Percentiles rank a stretch among this genome's conserved stretches.
Evolutionary conservation across 2,113 vertebrate genomes (phyloP).

Genomic region (Procavia capensis): DNA sequence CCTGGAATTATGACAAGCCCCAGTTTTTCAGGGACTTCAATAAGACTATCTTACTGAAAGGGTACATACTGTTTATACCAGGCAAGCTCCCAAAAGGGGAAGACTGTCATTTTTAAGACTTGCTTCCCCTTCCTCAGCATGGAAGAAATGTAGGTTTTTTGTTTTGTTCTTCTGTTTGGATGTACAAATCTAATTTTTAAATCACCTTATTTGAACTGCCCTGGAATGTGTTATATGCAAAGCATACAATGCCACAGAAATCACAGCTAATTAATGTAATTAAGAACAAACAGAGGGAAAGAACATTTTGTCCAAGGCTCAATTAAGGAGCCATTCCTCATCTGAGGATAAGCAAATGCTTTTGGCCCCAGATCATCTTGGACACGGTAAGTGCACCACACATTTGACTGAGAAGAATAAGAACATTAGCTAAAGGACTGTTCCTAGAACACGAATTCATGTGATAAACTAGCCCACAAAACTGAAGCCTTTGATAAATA

Average conservation of each 20-base stretch:
- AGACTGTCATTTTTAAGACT: conserved; percentile 37
- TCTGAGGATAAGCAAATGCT: conserved; percentile 65
- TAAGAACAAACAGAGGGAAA: conserved; percentile 63
- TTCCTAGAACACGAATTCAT: conserved; percentile 66
- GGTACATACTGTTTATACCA: conserved; percentile 22
- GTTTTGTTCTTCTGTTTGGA: conserved; percentile 18
- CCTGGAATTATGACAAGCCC: background rate
- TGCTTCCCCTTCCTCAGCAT: conserved; percentile 39
- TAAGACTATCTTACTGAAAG: background rate
- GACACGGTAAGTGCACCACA: conserved; percentile 55
- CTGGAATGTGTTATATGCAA: conserved; percentile 57
- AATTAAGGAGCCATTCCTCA: conserved; percentile 67
- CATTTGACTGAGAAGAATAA: conserved; percentile 73
- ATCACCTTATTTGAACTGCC: conserved; percentile 65
- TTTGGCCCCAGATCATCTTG: conserved; percentile 54
- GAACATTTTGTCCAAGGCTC: conserved; percentile 66
- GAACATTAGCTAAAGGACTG: conserved; percentile 58
- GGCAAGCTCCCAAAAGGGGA: conserved; percentile 29
- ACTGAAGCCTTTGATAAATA: conserved; percentile 68
- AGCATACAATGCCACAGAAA: conserved; percentile 66
- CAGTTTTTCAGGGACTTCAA: conserved; percentile 42
- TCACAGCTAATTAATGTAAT: conserved; percentile 69
- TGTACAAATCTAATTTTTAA: conserved; percentile 59
- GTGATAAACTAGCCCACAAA: conserved; percentile 71
- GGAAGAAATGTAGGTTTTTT: conserved; percentile 33